phyloP scores from a whole-genome alignment of 2,113 vertebrate species.

The Callithrix jacchus region DNA sequence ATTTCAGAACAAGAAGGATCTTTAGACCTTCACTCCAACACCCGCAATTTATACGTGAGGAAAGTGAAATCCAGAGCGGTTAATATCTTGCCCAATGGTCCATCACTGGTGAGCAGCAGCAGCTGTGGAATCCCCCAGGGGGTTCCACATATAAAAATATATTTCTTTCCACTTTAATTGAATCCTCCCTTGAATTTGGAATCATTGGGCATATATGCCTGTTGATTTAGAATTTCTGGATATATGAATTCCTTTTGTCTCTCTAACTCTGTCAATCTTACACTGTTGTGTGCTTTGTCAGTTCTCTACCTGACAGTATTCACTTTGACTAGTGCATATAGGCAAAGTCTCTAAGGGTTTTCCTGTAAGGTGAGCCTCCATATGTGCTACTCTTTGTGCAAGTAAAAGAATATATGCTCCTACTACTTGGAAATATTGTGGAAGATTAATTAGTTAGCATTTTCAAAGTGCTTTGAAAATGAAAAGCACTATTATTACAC shows the following conservation, averaged over 20 bases:
- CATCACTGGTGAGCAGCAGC: neutral
- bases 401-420: neutral
- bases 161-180: neutral
- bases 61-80: neutral
- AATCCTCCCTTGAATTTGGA: neutral
- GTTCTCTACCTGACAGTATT: neutral
- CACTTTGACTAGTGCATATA: neutral
- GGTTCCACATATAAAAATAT: neutral
- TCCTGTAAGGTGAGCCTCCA: neutral
- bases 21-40: neutral
- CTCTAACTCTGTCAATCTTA: neutral
- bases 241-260: neutral
- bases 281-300: neutral
- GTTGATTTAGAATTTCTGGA: neutral
- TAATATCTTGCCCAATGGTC: neutral
- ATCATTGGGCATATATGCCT: neutral
- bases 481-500: conserved; percentile 61
- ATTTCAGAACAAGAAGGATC: neutral
- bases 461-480: conserved; percentile 68
- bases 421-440: conserved; percentile 41
- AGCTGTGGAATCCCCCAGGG: neutral
- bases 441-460: conserved; percentile 65
- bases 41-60: neutral
- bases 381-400: neutral
- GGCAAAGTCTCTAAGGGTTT: neutral